Percentiles rank a stretch among this genome's conserved stretches.
These are phyloP conservation scores for Hypsopygia costalis DNA, from an alignment of 2,888 invertebrate species.

Conservation along the genomic window DNA sequence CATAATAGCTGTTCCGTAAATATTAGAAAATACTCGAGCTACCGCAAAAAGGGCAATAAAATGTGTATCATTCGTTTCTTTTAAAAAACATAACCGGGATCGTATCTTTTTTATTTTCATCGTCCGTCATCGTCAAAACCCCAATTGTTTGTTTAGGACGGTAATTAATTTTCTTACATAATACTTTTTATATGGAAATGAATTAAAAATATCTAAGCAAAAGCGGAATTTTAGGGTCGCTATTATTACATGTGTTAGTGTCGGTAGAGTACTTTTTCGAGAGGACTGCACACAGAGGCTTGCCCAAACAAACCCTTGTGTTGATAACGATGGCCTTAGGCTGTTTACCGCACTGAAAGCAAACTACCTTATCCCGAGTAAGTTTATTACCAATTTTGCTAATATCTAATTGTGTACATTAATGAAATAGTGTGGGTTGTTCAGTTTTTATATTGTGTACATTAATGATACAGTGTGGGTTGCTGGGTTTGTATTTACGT, in stretches of 20 bases:
- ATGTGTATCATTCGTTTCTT: too few relatives aligned
- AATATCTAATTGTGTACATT: too few relatives aligned
- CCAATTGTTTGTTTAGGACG: background rate
- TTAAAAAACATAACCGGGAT: background rate
- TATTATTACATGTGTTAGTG: conserved; percentile 1
- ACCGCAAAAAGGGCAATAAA: too few relatives aligned
- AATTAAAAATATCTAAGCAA: background rate
- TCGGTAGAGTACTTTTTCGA: conserved; percentile 6
- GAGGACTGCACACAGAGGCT: background rate
- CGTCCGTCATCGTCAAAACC: background rate
- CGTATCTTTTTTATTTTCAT: background rate
- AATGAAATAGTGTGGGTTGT: too few relatives aligned
- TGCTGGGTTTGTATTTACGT: too few relatives aligned
- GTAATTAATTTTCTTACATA: background rate
- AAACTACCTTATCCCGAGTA: conserved; percentile 7
- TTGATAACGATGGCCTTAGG: conserved; percentile 9
- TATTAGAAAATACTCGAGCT: too few relatives aligned
- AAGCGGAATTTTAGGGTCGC: background rate
- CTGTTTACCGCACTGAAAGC: conserved; percentile 2
- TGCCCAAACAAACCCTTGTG: conserved; percentile 7
- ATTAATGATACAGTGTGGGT: too few relatives aligned
- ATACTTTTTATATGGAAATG: background rate
- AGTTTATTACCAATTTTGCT: background rate
- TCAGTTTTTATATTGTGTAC: too few relatives aligned
- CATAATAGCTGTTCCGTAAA: too few relatives aligned